These are phyloP conservation scores for Cephus runcator DNA, from an alignment of 2,888 invertebrate genomes.

Conservation along the genomic window DNA sequence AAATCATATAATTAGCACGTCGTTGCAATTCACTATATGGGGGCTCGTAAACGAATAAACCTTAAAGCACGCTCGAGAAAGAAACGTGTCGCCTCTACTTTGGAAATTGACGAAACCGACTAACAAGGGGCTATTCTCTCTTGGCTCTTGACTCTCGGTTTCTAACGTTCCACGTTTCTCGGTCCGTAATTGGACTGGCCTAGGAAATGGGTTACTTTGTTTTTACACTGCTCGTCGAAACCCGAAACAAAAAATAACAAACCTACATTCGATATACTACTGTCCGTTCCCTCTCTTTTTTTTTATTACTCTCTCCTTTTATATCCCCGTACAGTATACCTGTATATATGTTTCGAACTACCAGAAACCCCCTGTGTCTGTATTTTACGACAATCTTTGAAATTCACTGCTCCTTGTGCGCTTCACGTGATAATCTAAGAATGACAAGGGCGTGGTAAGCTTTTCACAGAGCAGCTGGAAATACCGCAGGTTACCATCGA, in stretches of 20 bases:
- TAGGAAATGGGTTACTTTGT: constrained; percentile 7
- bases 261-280: background rate
- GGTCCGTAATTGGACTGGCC: constrained; percentile 35
- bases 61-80: constrained; percentile 22
- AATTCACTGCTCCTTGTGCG: background rate
- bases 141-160: background rate
- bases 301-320: background rate
- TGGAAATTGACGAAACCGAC: constrained; percentile 36
- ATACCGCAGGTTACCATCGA: background rate
- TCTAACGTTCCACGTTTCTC: constrained; percentile 3
- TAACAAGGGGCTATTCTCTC: constrained; percentile 30
- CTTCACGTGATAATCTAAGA: background rate
- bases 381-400: background rate
- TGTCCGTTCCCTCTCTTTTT: background rate
- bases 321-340: background rate
- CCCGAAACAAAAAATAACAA: background rate
- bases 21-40: constrained; percentile 43
- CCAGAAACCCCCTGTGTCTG: background rate
- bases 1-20: constrained; percentile 63
- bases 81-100: constrained; percentile 34
- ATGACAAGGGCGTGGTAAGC: background rate
- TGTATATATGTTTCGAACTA: background rate
- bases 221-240: background rate
- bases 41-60: constrained; percentile 28
- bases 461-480: background rate